Evolutionary conservation across 2,888 invertebrate species (phyloP).

Genomic region (Acanthopleura granulata): DNA sequence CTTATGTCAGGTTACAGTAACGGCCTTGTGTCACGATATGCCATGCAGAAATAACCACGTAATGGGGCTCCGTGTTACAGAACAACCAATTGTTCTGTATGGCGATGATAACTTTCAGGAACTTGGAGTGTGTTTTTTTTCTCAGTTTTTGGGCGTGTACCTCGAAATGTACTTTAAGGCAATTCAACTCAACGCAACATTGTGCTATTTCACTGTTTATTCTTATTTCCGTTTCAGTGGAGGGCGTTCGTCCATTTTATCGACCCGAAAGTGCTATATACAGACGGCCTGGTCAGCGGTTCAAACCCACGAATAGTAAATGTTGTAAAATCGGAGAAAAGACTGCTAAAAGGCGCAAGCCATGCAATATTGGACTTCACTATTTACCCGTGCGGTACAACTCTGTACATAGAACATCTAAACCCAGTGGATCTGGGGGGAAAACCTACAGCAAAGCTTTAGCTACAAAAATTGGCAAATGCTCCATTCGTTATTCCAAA

Average conservation of each 20-base stretch:
- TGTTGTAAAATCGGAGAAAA: slow-evolving; percentile 58
- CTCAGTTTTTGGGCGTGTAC: no score
- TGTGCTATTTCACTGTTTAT: neutral
- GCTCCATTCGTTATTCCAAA: slow-evolving; percentile 40
- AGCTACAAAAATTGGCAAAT: slow-evolving; percentile 45
- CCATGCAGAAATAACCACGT: no score
- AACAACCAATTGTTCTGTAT: no score
- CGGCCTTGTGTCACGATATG: no score
- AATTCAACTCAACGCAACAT: no score
- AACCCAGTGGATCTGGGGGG: neutral
- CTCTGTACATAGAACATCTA: slow-evolving; percentile 28
- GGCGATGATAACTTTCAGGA: no score
- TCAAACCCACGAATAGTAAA: slow-evolving; percentile 42
- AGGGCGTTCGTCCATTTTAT: slow-evolving; percentile 12
- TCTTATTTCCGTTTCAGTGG: neutral
- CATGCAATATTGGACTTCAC: slow-evolving; percentile 45
- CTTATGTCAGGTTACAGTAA: no score
- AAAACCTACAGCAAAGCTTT: slow-evolving; percentile 31
- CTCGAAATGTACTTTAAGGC: no score
- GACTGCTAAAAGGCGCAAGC: slow-evolving; percentile 49
- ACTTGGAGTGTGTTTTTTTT: no score
- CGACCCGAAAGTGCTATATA: slow-evolving; percentile 5
- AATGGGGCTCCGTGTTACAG: neutral
- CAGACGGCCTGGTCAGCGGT: slow-evolving; percentile 25
- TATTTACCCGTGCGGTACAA: slow-evolving; percentile 42